A percentile compares a stretch with the other conserved stretches of the same genome.
Conservation (phyloP, 2,113 vertebrate genomes). For the Coryphaenoides rupestris region DNA sequence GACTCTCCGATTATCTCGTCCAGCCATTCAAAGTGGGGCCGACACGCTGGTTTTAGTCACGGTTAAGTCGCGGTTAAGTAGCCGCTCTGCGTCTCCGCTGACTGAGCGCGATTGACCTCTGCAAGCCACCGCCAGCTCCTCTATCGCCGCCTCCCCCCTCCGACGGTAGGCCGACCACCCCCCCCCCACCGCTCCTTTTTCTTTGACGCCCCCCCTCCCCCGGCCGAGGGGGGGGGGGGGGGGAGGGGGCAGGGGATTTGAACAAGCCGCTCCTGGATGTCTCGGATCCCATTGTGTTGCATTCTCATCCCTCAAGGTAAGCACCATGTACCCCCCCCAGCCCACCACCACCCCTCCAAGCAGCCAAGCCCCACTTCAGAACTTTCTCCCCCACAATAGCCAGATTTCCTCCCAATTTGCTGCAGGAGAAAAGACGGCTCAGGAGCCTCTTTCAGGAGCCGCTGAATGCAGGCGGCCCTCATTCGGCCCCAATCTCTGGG, state of each 20-base stretch:
- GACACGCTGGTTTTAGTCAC: constrained; percentile 10
- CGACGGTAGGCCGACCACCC: neutral
- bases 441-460: constrained; percentile 80
- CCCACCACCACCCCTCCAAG: constrained; percentile 11
- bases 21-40: constrained; percentile 3
- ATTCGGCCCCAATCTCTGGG: constrained; percentile 85
- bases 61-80: constrained; percentile 16
- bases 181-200: too few species aligned
- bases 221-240: constrained; percentile 38
- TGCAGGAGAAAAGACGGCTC: constrained; percentile 81
- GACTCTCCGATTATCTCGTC: constrained; percentile 1
- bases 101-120: constrained; percentile 51
- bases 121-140: constrained; percentile 41
- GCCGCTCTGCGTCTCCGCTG: constrained; percentile 25
- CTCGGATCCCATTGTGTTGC: constrained; percentile 68
- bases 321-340: constrained; percentile 69
- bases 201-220: too few species aligned
- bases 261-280: constrained; percentile 69
- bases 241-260: constrained; percentile 48
- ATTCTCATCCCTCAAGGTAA: constrained; percentile 79
- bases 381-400: constrained; percentile 83
- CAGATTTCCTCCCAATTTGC: constrained; percentile 87
- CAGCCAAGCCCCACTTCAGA: constrained; percentile 74
- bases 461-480: constrained; percentile 85
- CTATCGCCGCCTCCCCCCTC: constrained; percentile 44